These are phyloP conservation scores for Bradynema listronoti DNA, from an alignment of 1,140 invertebrate species.

Conservation along the genomic window DNA sequence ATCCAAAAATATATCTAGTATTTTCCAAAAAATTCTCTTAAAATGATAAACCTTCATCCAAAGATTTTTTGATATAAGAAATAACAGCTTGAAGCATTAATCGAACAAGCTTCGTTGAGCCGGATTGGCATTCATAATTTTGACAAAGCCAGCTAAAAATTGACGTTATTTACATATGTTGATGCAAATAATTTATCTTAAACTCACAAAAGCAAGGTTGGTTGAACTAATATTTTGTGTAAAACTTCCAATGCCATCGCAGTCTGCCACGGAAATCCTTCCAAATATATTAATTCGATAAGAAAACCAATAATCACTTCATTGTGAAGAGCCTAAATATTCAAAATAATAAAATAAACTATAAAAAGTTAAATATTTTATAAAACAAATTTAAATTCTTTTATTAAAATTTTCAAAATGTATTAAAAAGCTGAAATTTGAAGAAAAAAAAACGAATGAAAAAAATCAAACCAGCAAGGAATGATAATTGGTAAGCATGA, in stretches of 20 bases:
- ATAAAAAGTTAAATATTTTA: too few species aligned
- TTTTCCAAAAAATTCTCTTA: background rate
- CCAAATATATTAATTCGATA: conserved; percentile 90
- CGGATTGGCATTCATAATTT: conserved; percentile 64
- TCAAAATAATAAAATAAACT: too few species aligned
- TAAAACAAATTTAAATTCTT: too few species aligned
- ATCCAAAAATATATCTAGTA: too few species aligned
- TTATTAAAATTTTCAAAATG: too few species aligned
- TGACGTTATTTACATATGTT: conserved; percentile 64
- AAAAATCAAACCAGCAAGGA: conserved; percentile 69
- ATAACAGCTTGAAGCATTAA: conserved; percentile 61
- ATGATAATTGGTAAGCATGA: conserved; percentile 88
- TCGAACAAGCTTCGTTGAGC: conserved; percentile 71
- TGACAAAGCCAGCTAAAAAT: conserved; percentile 23
- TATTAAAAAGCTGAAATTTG: conserved; percentile 9
- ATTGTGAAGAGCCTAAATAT: conserved; percentile 80
- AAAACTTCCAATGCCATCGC: conserved; percentile 87
- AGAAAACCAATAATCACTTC: conserved; percentile 95
- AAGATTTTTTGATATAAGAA: conserved; percentile 19
- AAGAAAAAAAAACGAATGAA: conserved; percentile 9
- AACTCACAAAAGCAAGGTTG: conserved; percentile 69
- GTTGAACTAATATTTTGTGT: conserved; percentile 83
- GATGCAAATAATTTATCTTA: conserved; percentile 67
- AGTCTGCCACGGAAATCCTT: conserved; percentile 89
- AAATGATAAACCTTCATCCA: conserved; percentile 39